These are phyloP conservation scores for Achlya flavicornis DNA, from an alignment of 2,888 invertebrate genomes.

Conservation along the genomic window DNA sequence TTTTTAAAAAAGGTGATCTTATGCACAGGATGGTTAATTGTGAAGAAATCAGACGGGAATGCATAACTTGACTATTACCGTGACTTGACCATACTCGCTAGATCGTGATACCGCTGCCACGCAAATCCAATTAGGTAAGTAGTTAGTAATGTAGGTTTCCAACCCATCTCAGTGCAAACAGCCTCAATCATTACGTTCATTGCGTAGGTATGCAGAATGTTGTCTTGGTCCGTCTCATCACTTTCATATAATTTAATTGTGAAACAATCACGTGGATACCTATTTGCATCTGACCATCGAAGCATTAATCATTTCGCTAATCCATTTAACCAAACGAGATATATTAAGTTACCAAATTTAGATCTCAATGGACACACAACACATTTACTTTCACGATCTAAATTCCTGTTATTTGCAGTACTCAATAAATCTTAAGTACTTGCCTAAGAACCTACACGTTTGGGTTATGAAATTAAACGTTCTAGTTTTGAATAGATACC, in stretches of 20 bases:
- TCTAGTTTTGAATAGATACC: constrained; percentile 22
- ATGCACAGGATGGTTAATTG: background rate
- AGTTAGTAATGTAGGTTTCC: background rate
- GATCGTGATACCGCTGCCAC: background rate
- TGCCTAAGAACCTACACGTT: constrained; percentile 19
- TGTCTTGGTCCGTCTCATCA: constrained; percentile 31
- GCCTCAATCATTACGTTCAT: constrained; percentile 2
- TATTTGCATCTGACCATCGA: constrained; percentile 37
- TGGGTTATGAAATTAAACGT: constrained; percentile 38
- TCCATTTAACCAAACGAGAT: constrained; percentile 41
- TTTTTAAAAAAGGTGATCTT: background rate
- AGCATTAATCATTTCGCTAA: constrained; percentile 42
- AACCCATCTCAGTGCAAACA: background rate
- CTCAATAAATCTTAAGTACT: constrained; percentile 34
- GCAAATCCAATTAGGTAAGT: background rate
- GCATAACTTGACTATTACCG: background rate
- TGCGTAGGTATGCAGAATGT: constrained; percentile 11
- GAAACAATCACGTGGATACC: constrained; percentile 36
- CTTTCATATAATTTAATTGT: constrained; percentile 33
- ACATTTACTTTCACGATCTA: constrained; percentile 52
- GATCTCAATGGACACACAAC: constrained; percentile 29
- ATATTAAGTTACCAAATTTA: constrained; percentile 32
- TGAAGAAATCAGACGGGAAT: background rate
- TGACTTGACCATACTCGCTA: background rate
- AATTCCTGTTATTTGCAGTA: constrained; percentile 40